These are phyloP conservation scores for Eurosta solidaginis DNA, from an alignment of 1,140 invertebrate species.

Conservation along the genomic window DNA sequence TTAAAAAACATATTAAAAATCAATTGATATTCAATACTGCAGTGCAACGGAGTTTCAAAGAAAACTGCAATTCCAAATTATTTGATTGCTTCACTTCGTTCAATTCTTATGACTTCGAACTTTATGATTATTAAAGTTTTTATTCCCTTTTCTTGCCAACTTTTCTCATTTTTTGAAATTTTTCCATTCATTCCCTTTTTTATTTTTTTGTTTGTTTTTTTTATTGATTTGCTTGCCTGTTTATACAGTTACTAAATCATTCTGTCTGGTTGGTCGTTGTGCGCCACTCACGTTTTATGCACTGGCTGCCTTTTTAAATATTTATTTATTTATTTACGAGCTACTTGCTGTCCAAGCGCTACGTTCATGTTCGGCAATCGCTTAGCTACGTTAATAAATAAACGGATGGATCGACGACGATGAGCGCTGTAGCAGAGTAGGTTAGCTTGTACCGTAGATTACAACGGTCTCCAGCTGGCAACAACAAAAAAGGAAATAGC, in stretches of 20 bases:
- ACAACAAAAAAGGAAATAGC: too few species aligned
- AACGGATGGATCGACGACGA: too few species aligned
- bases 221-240: background rate
- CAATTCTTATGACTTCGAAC: background rate
- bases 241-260: background rate
- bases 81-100: background rate
- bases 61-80: background rate
- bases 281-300: background rate
- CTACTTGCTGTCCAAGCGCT: background rate
- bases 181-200: background rate
- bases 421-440: too few species aligned
- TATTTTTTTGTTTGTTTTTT: background rate
- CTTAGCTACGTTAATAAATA: too few species aligned
- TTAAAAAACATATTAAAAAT: too few species aligned
- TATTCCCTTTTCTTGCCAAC: background rate
- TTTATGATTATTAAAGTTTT: background rate
- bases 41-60: background rate
- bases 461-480: too few species aligned
- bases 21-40: too few species aligned
- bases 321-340: too few species aligned
- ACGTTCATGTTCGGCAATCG: background rate
- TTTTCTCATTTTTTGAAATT: background rate
- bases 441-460: too few species aligned
- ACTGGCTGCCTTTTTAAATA: constrained; percentile 7
- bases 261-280: background rate